These are phyloP conservation scores for Lagorchestes hirsutus DNA, from an alignment of 2,797 vertebrate genomes.

Conservation along the genomic window DNA sequence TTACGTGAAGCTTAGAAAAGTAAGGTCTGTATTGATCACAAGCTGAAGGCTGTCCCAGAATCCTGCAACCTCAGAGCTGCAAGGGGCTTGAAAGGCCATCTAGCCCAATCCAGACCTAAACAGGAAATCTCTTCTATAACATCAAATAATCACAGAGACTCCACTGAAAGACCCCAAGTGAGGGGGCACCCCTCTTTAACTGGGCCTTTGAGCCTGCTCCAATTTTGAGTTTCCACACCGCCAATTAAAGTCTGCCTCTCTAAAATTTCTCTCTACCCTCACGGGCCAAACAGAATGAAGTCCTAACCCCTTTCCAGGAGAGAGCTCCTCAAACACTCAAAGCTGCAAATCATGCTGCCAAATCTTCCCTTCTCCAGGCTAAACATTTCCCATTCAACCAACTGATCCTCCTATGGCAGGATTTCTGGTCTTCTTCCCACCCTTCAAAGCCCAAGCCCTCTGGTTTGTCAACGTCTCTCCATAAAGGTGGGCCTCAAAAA, in stretches of 20 bases:
- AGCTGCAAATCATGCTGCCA: neutral
- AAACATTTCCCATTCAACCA: neutral
- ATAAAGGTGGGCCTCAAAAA: neutral
- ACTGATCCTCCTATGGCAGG: neutral
- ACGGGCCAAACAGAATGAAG: neutral
- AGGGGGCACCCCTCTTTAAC: neutral
- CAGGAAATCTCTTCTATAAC: neutral
- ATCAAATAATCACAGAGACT: neutral
- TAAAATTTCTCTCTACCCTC: neutral
- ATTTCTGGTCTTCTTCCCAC: neutral
- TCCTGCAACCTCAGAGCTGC: neutral
- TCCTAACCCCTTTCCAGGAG: neutral
- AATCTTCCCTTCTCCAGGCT: neutral
- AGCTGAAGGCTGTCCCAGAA: neutral
- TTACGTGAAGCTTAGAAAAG: neutral
- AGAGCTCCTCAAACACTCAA: neutral
- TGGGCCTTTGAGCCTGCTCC: neutral
- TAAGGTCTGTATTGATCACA: constrained; percentile 1
- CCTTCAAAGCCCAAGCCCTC: neutral
- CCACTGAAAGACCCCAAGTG: neutral
- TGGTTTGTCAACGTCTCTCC: neutral
- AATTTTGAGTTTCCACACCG: neutral
- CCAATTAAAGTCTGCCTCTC: neutral
- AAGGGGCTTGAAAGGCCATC: neutral
- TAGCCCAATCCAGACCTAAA: neutral